Percentiles rank a stretch among this genome's conserved stretches.
Evolutionary conservation across 2,797 vertebrate species (phyloP).

Genomic region (Pagetopsis macropterus): DNA sequence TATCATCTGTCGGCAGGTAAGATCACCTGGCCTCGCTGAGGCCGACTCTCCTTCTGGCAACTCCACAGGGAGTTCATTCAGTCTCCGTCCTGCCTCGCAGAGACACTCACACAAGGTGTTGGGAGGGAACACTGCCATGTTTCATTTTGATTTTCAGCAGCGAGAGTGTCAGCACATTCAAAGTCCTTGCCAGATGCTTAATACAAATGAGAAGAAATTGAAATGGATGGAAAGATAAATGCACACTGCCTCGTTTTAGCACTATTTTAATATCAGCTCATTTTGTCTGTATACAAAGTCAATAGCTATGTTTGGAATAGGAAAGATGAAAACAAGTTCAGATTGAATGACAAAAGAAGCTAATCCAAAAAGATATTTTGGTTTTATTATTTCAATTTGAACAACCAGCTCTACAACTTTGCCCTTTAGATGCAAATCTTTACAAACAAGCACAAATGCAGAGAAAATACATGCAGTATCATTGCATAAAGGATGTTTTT

Average conservation of each 20-base stretch:
- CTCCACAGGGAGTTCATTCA: conserved; percentile 77
- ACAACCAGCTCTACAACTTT: background rate
- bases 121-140: conserved; percentile 63
- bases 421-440: background rate
- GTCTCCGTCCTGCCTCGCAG: conserved; percentile 46
- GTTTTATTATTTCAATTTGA: background rate
- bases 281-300: conserved; percentile 14
- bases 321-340: background rate
- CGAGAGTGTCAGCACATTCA: conserved; percentile 59
- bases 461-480: background rate
- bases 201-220: conserved; percentile 41
- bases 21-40: conserved; percentile 74
- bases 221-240: conserved; percentile 28
- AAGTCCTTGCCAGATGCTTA: conserved; percentile 59
- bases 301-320: background rate
- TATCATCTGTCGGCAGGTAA: conserved; percentile 79
- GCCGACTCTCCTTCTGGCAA: conserved; percentile 68
- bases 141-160: conserved; percentile 58
- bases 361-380: background rate
- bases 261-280: conserved; percentile 10
- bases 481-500: conserved; percentile 1
- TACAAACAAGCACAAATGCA: background rate
- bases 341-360: conserved; percentile 5
- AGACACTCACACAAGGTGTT: conserved; percentile 64
- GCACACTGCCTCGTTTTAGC: conserved; percentile 12